Evolutionary conservation across 2,888 invertebrate species (phyloP), one percentile per base, ranked within the genome.

Genomic region (Agrotis clavis): DNA sequence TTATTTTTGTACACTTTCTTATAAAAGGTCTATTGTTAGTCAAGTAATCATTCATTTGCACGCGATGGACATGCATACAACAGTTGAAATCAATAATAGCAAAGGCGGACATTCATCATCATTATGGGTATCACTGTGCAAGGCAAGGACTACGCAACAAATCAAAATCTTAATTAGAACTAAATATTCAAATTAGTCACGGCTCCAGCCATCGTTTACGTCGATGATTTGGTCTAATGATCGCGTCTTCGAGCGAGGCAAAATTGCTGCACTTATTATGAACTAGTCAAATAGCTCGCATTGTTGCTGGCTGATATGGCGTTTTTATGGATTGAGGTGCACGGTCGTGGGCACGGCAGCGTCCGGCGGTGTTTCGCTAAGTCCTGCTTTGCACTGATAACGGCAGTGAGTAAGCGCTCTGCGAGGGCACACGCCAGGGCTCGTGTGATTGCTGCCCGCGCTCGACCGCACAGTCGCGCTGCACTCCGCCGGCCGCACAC

Each of bases 311-410:
- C 70, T 71, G 77, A 74, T 74, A 75, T 60, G 57, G 67, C 65
- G 70, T 72, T 80, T 81, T 84, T 85, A 71, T 79, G 78, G 63
- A 60, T 59, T 48, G 57, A 64, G 69, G 69, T 80, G 71, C 76
- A 66, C 63, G 71, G 61, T 67, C 70, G 76, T 59, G 65, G 68
- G 74, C 56, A 73, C 83, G 85, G 67, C 68, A 69, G 69, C 73
- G 65, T 56, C 60, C 60, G 59, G 54, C 71, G 30, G 47, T 89
- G 91, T 92, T 92, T 91, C 87, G 91, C 90, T 90, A 87, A 88
- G 90, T 89, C 91, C 83, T 88, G 92, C 91, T 89, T 87, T 92
- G 93, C 93, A 92, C 93, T 93, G 93, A 93, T 93, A 93, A 93
- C 93, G 92, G 72, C 90, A 81, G 78, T 85, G 87, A 87, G 82